phyloP scores from a whole-genome alignment of 2,113 vertebrate species.

The Lynx canadensis region DNA sequence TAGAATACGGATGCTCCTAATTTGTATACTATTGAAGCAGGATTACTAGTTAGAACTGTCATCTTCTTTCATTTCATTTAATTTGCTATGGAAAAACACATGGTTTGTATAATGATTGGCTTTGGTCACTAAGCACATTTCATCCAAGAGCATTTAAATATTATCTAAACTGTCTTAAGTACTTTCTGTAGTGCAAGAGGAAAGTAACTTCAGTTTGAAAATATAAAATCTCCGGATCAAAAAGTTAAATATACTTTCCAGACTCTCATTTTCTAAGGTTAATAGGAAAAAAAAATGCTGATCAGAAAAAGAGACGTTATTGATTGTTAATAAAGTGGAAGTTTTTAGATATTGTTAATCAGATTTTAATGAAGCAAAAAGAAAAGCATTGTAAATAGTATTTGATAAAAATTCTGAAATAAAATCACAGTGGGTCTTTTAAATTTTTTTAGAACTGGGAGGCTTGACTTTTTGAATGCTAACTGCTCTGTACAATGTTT shows the following conservation, averaged over 20 bases:
- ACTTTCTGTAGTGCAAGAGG: neutral
- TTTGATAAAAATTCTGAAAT: neutral
- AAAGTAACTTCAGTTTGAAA: neutral
- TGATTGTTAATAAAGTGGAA: neutral
- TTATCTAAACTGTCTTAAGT: neutral
- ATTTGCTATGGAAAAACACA: neutral
- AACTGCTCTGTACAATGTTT: neutral
- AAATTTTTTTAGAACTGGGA: neutral
- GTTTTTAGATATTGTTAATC: neutral
- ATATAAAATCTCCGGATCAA: neutral
- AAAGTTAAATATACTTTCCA: neutral
- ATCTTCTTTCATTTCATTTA: neutral
- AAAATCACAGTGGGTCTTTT: neutral
- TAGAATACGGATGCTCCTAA: neutral
- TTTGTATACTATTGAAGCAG: neutral
- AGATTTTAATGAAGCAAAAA: slow-evolving; percentile 11
- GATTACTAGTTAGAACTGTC: neutral
- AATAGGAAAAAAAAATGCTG: neutral
- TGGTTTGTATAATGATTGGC: neutral
- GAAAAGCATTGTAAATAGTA: neutral
- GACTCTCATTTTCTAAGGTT: neutral
- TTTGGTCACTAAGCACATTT: neutral
- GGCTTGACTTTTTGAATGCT: neutral
- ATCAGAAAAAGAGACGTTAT: neutral
- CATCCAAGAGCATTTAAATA: neutral